Conservation (phyloP, 2,888 invertebrate species). For the Gandaritis pyraliata region DNA sequence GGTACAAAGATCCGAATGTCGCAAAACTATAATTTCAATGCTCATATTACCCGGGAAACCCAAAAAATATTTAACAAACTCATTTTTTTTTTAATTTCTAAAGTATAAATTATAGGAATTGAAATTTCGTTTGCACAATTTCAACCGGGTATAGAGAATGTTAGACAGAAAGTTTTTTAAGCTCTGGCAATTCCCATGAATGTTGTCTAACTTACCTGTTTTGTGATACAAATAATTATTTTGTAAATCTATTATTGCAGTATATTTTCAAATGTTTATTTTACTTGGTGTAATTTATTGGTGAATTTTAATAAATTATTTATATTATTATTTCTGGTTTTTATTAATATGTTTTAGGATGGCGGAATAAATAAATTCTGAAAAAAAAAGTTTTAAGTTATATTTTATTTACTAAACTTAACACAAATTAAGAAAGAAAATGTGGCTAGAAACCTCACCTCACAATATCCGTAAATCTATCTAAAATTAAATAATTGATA, state of each 20-base stretch:
- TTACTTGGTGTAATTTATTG: conserved; percentile 72
- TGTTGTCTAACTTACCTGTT: conserved; percentile 47
- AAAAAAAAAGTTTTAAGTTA: neutral
- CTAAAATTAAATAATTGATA: conserved; percentile 21
- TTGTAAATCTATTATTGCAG: conserved; percentile 46
- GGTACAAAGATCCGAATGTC: too few species aligned
- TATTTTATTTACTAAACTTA: conserved; percentile 15
- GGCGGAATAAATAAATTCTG: too few species aligned
- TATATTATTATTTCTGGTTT: conserved; percentile 52
- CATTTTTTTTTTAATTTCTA: too few species aligned
- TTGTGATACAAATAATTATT: conserved; percentile 53
- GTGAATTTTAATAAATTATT: conserved; percentile 75
- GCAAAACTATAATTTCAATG: too few species aligned
- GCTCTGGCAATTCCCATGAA: neutral
- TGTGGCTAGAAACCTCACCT: neutral
- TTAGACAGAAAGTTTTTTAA: too few species aligned
- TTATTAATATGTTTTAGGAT: too few species aligned
- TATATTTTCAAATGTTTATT: conserved; percentile 55
- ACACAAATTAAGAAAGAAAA: conserved; percentile 22
- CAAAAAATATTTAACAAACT: too few species aligned
- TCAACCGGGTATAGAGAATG: too few species aligned
- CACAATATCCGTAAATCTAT: conserved; percentile 24
- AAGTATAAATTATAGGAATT: too few species aligned
- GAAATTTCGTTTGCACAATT: too few species aligned
- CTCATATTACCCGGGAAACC: too few species aligned